Base-by-base conservation (phyloP, 2,797 vertebrate genomes). In the Brachyrhaphis roseni region DNA sequence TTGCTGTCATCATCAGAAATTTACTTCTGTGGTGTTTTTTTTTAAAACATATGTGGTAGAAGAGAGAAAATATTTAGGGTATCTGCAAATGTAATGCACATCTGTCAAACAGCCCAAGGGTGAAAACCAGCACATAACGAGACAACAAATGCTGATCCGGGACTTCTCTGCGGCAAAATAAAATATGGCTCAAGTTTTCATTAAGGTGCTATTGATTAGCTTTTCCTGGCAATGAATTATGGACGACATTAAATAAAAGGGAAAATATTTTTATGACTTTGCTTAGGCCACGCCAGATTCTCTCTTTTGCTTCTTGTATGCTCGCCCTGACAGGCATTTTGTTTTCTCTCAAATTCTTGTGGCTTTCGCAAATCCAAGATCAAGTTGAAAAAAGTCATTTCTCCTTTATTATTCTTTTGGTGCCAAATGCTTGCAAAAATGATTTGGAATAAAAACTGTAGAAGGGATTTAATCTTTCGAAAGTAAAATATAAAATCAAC, bases 161-260 rank as follows among this genome's bases (percentile, higher is more conserved):
- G 95, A 96, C 96, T 98, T 98, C 97, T 95, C 95, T 97, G 94
- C 96, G 91, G 97, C 93, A 84, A 97, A 98, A 95, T 99, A 99
- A 99, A 99, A 98, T 98, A 99, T 97, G 97, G 97, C 97, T 98
- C 97, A 97, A 97, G 97, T 98, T 98, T 99, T 99, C 98, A 99
- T 99, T 99, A 99, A 96, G 96, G 96, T 97, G 98, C 97, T 99
- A 99, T 99, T 97, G 98, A 99, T 99, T 99, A 99, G 97, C 97
- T 98, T 99, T 98, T 98, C 97, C 97, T 97, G 96, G 95, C 96
- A 96, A 97, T 99, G 97, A 99, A 97, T 98, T 99, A 99, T 97
- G 96, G 96, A 95, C 95, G 96, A 98, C 97, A 97, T 99, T 99
- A 99, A 98, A 98, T 97, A 97, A 96, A 97, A 97, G 96, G 92